phyloP scores from a whole-genome alignment of 2,797 vertebrate genomes.

The Pseudochromis fuscus region DNA sequence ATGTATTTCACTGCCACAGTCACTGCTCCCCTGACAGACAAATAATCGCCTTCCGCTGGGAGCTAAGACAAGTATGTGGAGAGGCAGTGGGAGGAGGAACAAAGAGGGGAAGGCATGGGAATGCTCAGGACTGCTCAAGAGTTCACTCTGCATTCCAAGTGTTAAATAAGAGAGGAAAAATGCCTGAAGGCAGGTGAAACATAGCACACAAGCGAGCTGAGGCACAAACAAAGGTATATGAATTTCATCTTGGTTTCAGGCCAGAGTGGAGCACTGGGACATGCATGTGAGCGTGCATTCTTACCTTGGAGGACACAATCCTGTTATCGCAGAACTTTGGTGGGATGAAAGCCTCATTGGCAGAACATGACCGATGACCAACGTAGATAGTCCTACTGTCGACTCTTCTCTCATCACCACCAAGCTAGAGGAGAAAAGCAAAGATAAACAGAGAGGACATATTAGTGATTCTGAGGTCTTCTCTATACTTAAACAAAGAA shows the following conservation, averaged over 20 bases:
- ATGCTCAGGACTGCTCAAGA: constrained; percentile 26
- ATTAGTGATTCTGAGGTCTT: constrained; percentile 4
- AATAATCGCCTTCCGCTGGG: constrained; percentile 69
- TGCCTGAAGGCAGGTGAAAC: constrained; percentile 35
- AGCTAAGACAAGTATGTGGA: constrained; percentile 42
- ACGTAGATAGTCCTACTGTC: constrained; percentile 93
- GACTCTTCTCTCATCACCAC: constrained; percentile 89
- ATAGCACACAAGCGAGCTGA: constrained; percentile 22
- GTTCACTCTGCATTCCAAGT: constrained; percentile 48
- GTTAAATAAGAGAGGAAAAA: constrained; percentile 49
- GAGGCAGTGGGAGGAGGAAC: constrained; percentile 45
- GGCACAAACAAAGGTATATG: constrained; percentile 16
- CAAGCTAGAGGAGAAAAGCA: constrained; percentile 69
- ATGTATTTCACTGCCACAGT: constrained; percentile 72
- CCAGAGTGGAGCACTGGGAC: neutral
- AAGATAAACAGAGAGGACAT: constrained; percentile 1
- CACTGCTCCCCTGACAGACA: constrained; percentile 64
- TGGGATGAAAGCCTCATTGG: constrained; percentile 88
- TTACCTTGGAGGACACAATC: constrained; percentile 98
- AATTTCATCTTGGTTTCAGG: constrained; percentile 16
- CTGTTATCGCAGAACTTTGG: constrained; percentile 97
- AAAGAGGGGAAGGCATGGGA: constrained; percentile 26
- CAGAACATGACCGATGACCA: constrained; percentile 85
- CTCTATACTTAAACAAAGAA: constrained; percentile 5
- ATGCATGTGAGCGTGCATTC: constrained; percentile 27